Base-by-base conservation (phyloP, 2,797 vertebrate genomes). In the Picus viridis region DNA sequence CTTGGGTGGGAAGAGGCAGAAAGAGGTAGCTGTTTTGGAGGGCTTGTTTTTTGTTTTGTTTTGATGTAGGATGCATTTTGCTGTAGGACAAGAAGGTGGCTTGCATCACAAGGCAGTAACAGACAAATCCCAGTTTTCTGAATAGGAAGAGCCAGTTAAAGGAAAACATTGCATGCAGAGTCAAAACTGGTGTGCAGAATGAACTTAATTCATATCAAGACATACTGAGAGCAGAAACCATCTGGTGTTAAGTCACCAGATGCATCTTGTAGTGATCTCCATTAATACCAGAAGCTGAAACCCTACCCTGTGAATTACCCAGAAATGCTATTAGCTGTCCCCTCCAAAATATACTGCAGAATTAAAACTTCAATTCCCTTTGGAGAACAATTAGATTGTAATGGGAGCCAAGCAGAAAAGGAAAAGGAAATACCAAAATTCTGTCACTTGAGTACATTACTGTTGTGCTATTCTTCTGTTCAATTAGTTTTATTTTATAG, bases 261-360 rank as follows among this genome's bases (percentile, higher is more conserved):
- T 76, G 24, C n/a, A 64, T 58, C 78, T 87, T 81, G 69, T 9
- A 75, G 69, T 29, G 63, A 43, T 69, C 75, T 73, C 80, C 76
- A 74, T 86, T 93, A 72, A 78, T 30, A 83, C 39, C 64, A 83
- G 80, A 71, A 90, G 76, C n/a, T 80, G 88, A 64, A 95, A 89
- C 74, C 54, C 20, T 85, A 63, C 17, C 59, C 89, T 74, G 26
- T 74, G 82, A 86, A 64, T 86, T 90, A 56, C 7, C 67, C 78
- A 82, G 65, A 81, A 81, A 77, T 63, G 47, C 62, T 89, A 39
- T 74, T 89, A 89, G 71, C 70, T 58, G 29, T 62, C 23, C 29
- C 70, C 43, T 45, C 9, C 74, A 58, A 74, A 90, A 82, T 47
- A 89, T 26, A 91, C 39, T 43, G 39, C 34, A 75, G 88, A 91